Percentiles rank a stretch among this genome's conserved stretches.
These are phyloP conservation scores for Apteryx owenii DNA, from an alignment of 2,113 vertebrate genomes.

Conservation along the genomic window DNA sequence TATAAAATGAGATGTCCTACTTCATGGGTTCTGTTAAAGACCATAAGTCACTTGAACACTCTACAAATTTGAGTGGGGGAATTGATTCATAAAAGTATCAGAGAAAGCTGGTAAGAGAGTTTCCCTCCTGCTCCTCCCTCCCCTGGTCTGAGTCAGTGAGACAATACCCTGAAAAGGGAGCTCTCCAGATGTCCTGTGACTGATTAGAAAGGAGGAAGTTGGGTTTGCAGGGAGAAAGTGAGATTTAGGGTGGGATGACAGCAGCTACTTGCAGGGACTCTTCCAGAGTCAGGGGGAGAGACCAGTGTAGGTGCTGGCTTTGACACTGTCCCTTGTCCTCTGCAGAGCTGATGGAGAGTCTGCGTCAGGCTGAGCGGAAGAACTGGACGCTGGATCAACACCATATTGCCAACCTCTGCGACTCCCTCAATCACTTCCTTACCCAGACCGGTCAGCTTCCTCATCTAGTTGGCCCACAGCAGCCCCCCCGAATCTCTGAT, in stretches of 20 bases:
- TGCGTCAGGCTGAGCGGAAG: constrained; percentile 84
- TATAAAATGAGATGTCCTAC: background rate
- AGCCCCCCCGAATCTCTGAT: constrained; percentile 77
- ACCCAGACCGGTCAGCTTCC: constrained; percentile 84
- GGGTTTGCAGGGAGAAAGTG: background rate
- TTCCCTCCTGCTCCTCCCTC: background rate
- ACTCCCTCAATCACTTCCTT: constrained; percentile 85
- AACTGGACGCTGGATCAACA: constrained; percentile 87
- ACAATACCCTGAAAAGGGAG: background rate
- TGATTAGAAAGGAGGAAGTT: background rate
- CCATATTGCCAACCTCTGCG: constrained; percentile 85
- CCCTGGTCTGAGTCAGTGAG: background rate
- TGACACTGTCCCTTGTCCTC: background rate
- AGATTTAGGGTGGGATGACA: background rate
- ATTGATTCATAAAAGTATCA: background rate
- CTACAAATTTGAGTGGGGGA: background rate
- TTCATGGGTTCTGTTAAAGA: background rate
- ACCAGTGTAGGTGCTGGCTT: too few species aligned
- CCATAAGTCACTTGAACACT: background rate
- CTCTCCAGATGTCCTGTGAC: background rate
- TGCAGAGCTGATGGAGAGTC: constrained; percentile 84
- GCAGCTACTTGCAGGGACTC: background rate
- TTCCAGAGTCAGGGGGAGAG: background rate
- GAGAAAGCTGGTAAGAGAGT: background rate
- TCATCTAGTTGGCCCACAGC: constrained; percentile 75